Evolutionary conservation across 2,888 invertebrate genomes (phyloP).

Genomic region (Calameuta idolon): DNA sequence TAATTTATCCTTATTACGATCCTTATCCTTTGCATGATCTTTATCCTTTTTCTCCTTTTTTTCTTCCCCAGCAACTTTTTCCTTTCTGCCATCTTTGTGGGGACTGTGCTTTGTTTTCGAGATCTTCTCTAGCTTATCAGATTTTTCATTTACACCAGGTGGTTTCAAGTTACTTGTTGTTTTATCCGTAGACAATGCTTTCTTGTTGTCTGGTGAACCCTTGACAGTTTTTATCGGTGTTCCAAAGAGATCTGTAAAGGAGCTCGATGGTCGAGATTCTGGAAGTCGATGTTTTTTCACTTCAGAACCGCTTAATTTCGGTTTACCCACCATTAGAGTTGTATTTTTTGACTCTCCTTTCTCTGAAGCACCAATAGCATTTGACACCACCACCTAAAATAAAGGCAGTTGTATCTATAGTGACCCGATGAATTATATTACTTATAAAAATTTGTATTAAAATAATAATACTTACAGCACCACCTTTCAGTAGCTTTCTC

Average conservation of each 20-base stretch:
- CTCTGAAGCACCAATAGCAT: slow-evolving; percentile 72
- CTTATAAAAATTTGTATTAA: slow-evolving; percentile 5
- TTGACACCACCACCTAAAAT: slow-evolving; percentile 62
- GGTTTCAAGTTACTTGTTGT: slow-evolving; percentile 59
- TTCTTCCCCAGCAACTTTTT: slow-evolving; percentile 62
- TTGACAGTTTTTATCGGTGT: slow-evolving; percentile 83
- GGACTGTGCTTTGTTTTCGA: slow-evolving; percentile 70
- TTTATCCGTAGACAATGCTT: slow-evolving; percentile 59
- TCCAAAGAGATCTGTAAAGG: slow-evolving; percentile 86
- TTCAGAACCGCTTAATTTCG: slow-evolving; percentile 74
- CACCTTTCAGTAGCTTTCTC: slow-evolving; percentile 87
- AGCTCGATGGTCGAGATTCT: slow-evolving; percentile 70
- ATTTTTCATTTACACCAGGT: slow-evolving; percentile 69
- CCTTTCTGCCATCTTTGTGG: slow-evolving; percentile 69
- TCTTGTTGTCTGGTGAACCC: slow-evolving; percentile 76
- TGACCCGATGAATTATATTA: slow-evolving; percentile 5
- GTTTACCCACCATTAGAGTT: slow-evolving; percentile 76
- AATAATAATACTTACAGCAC: slow-evolving; percentile 73
- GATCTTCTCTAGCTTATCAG: slow-evolving; percentile 69
- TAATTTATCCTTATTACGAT: slow-evolving; percentile 69
- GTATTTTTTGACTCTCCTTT: slow-evolving; percentile 72
- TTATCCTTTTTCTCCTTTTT: slow-evolving; percentile 70
- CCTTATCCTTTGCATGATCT: slow-evolving; percentile 70
- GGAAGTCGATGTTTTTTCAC: slow-evolving; percentile 59
- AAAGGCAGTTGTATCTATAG: slow-evolving; percentile 17